Conservation (phyloP, 2,113 vertebrate species). For the Bostrychus sinensis region DNA sequence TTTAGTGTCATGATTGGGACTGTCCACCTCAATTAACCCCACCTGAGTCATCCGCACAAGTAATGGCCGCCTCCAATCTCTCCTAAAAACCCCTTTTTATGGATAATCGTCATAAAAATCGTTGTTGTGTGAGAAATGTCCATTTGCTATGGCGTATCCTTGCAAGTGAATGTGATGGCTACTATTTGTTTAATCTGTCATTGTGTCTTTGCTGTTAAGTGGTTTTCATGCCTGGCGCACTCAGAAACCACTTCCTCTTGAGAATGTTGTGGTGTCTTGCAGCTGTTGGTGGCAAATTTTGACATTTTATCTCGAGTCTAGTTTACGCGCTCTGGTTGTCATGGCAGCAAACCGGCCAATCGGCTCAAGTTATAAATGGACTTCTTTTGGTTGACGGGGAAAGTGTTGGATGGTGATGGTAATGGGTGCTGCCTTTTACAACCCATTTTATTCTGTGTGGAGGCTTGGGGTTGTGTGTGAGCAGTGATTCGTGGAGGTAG, state of each 20-base stretch:
- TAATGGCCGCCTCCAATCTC: constrained; percentile 19
- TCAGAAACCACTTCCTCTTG: constrained; percentile 8
- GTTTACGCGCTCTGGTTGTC: constrained; percentile 41
- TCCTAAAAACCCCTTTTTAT: constrained; percentile 22
- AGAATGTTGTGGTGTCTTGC: constrained; percentile 36
- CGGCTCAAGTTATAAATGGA: constrained; percentile 35
- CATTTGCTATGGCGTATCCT: not conserved
- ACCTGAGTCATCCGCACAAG: constrained; percentile 17
- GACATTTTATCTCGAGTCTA: constrained; percentile 46
- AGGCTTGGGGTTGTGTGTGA: constrained; percentile 5
- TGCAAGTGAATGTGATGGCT: constrained; percentile 14
- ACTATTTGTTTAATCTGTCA: constrained; percentile 13
- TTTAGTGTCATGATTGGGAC: constrained; percentile 54
- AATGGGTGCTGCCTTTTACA: constrained; percentile 13
- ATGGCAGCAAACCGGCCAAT: constrained; percentile 45
- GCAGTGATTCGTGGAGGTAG: not conserved
- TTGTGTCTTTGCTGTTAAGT: constrained; percentile 1
- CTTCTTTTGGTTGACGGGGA: constrained; percentile 25
- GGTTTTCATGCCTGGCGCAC: not conserved
- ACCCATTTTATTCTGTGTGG: constrained; percentile 5
- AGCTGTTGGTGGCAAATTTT: constrained; percentile 48
- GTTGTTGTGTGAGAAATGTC: not conserved
- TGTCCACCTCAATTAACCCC: constrained; percentile 60
- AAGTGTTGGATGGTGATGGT: constrained; percentile 25
- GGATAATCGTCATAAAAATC: constrained; percentile 37